Conservation (phyloP, 2,888 invertebrate species). For the Stenchaetothrips biformis region DNA sequence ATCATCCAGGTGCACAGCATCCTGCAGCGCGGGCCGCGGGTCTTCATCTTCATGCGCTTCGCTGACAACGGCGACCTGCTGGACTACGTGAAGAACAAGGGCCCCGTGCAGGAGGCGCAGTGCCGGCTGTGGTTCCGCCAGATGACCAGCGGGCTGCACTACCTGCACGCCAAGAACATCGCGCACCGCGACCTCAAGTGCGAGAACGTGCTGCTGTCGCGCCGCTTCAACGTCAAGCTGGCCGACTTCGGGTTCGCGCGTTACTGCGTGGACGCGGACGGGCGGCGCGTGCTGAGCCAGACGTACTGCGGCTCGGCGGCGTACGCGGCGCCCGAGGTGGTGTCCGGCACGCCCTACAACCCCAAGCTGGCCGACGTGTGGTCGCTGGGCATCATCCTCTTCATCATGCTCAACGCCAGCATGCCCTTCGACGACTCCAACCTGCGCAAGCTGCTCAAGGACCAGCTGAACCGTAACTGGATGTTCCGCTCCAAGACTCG, state of each 20-base stretch:
- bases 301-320: slow-evolving; percentile 97
- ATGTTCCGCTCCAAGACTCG: slow-evolving; percentile 67
- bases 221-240: slow-evolving; percentile 80
- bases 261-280: slow-evolving; percentile 67
- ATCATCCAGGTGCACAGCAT: slow-evolving; percentile 87
- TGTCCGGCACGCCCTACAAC: slow-evolving; percentile 82
- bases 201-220: slow-evolving; percentile 81
- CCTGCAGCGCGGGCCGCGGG: slow-evolving; percentile 72
- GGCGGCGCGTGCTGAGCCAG: slow-evolving; percentile 72
- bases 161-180: slow-evolving; percentile 77
- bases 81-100: slow-evolving; percentile 74
- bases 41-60: slow-evolving; percentile 86
- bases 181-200: slow-evolving; percentile 92
- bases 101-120: slow-evolving; percentile 72
- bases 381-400: slow-evolving; percentile 87
- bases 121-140: slow-evolving; percentile 80
- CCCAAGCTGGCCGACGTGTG: slow-evolving; percentile 88
- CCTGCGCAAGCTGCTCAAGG: slow-evolving; percentile 71
- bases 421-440: slow-evolving; percentile 93
- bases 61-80: slow-evolving; percentile 87
- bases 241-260: slow-evolving; percentile 93
- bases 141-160: slow-evolving; percentile 76
- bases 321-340: slow-evolving; percentile 93
- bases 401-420: slow-evolving; percentile 88
- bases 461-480: slow-evolving; percentile 78